Conservation (phyloP, 30 jellyfish, hydroid and myxozoan genomes). For the Pelagia noctiluca region DNA sequence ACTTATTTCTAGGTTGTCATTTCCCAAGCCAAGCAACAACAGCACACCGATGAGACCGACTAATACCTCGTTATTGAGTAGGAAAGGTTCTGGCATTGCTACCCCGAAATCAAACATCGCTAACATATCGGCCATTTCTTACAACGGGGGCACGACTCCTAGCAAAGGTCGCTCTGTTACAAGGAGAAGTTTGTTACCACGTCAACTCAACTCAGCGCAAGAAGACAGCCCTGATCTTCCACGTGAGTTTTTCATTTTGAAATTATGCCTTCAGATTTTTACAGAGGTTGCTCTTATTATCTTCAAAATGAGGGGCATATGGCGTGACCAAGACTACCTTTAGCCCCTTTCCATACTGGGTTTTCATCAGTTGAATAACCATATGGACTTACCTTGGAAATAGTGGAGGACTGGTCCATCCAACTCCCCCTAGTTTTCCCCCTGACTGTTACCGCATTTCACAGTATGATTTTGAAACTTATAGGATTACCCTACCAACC, state of each 20-base stretch:
- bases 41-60: conserved; percentile 59
- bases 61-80: neutral
- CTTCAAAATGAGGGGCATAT: no score
- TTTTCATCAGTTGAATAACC: no score
- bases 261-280: neutral
- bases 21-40: conserved; percentile 55
- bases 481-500: no score
- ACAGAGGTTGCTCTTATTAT: no score
- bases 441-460: no score
- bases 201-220: conserved; percentile 1
- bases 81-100: conserved; percentile 6
- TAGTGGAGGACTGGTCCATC: no score
- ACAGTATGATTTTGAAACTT: no score
- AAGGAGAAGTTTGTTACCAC: conserved; percentile 44
- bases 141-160: conserved; percentile 19
- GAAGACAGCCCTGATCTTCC: conserved; percentile 2
- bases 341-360: no score
- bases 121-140: neutral
- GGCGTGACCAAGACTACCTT: no score
- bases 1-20: conserved; percentile 27
- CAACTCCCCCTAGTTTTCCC: no score
- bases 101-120: neutral
- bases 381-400: no score
- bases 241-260: conserved; percentile 12
- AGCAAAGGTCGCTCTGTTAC: conserved; percentile 2